These are phyloP conservation scores for Neoniphon sammara DNA, from an alignment of 2,797 vertebrate genomes.

Conservation along the genomic window DNA sequence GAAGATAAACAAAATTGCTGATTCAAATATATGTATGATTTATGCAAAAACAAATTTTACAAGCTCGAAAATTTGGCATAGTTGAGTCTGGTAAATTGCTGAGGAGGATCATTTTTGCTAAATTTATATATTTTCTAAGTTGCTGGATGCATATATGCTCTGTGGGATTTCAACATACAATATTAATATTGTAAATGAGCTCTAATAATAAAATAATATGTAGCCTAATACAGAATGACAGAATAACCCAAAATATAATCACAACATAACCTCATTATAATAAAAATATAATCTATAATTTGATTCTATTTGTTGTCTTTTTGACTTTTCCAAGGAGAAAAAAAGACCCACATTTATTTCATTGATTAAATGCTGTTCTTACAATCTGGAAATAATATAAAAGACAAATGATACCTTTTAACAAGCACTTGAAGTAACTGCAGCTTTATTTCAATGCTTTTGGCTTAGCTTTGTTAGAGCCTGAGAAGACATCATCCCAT, in stretches of 20 bases:
- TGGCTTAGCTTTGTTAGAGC: constrained; percentile 58
- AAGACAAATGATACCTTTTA: constrained; percentile 47
- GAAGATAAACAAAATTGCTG: constrained; percentile 80
- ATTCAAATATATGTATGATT: constrained; percentile 71
- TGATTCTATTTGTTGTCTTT: not conserved
- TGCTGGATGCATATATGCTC: not conserved
- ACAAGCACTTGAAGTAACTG: constrained; percentile 40
- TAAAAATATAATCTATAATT: not conserved
- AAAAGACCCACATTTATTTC: not conserved
- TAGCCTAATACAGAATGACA: not conserved
- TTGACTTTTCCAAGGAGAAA: not conserved
- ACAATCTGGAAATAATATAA: constrained; percentile 27
- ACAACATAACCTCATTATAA: not conserved
- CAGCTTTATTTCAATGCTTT: constrained; percentile 71
- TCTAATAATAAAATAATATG: not conserved
- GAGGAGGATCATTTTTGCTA: not conserved
- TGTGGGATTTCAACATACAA: not conserved
- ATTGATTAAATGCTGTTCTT: constrained; percentile 24
- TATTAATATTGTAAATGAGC: not conserved
- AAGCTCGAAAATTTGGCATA: constrained; percentile 37
- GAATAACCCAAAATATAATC: not conserved
- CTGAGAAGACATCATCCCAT: constrained; percentile 64
- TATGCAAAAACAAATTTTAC: constrained; percentile 54
- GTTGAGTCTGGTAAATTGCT: constrained; percentile 14
- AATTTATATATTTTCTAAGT: not conserved